These are phyloP conservation scores for Petrocephalus zakoni DNA, from an alignment of 2,113 vertebrate genomes.

Conservation along the genomic window DNA sequence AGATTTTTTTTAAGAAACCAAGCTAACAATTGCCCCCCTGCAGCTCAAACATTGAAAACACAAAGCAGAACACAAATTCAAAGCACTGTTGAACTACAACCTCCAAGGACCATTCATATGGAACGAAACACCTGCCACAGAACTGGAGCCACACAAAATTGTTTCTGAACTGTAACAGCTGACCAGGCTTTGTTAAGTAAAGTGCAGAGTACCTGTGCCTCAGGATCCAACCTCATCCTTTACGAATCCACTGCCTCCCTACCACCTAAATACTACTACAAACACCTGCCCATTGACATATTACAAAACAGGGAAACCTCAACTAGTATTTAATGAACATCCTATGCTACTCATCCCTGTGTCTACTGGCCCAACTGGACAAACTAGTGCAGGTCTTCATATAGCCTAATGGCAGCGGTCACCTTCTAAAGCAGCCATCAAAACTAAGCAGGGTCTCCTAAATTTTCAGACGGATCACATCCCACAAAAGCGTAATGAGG, in stretches of 20 bases:
- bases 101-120: constrained; percentile 7
- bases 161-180: not conserved
- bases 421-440: not conserved
- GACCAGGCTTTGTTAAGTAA: constrained; percentile 14
- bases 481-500: not conserved
- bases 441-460: not conserved
- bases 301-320: not conserved
- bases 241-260: constrained; percentile 15
- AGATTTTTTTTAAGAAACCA: not conserved
- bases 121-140: not conserved
- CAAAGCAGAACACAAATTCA: not conserved
- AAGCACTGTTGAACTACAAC: not conserved
- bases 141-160: not conserved
- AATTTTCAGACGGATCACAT: not conserved
- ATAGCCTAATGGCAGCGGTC: not conserved
- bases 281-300: not conserved
- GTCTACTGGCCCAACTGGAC: not conserved
- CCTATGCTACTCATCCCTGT: not conserved
- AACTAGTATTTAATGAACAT: not conserved
- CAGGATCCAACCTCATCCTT: constrained; percentile 16
- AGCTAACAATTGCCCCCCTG: not conserved
- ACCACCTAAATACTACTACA: not conserved
- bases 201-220: constrained; percentile 30
- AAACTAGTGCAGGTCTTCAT: not conserved
- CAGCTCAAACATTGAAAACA: constrained; percentile 7